phyloP scores from a whole-genome alignment of 2,797 vertebrate species.

The Acanthurus tractus region DNA sequence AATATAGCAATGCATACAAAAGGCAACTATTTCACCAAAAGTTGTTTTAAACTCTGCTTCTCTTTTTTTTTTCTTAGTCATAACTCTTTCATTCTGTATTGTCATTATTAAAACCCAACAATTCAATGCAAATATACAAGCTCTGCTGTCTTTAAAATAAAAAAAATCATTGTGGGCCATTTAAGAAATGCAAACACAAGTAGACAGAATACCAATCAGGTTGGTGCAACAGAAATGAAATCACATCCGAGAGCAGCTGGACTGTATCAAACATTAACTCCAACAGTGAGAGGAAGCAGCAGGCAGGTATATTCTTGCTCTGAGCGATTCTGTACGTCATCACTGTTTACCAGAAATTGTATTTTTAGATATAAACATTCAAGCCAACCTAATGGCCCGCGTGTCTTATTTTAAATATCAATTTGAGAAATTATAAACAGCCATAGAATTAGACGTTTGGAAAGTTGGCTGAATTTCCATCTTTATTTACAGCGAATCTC shows the following conservation, averaged over 20 bases:
- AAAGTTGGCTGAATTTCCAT: conserved; percentile 19
- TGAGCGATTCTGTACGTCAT: conserved; percentile 1
- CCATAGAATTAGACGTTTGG: conserved; percentile 12
- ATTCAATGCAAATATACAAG: neutral
- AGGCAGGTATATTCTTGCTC: neutral
- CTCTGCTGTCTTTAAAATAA: neutral
- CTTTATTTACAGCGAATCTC: conserved; percentile 27
- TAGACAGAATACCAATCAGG: neutral
- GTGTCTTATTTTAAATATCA: conserved; percentile 31
- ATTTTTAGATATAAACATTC: conserved; percentile 18
- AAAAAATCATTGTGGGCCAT: neutral
- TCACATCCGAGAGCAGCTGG: neutral
- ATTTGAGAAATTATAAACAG: conserved; percentile 25
- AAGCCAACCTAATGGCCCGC: conserved; percentile 26
- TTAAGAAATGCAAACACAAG: neutral
- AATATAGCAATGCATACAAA: no score
- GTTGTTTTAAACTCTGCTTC: no score
- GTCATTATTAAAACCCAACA: neutral
- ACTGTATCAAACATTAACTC: neutral
- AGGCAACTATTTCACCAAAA: neutral
- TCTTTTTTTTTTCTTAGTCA: neutral
- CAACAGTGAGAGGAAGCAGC: conserved; percentile 1
- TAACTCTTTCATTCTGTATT: neutral
- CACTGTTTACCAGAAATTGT: conserved; percentile 13
- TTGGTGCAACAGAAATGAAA: neutral